Percentiles rank a stretch among this genome's conserved stretches.
Evolutionary conservation across 1,140 invertebrate species (phyloP).

Genomic region (Anastrepha ludens): DNA sequence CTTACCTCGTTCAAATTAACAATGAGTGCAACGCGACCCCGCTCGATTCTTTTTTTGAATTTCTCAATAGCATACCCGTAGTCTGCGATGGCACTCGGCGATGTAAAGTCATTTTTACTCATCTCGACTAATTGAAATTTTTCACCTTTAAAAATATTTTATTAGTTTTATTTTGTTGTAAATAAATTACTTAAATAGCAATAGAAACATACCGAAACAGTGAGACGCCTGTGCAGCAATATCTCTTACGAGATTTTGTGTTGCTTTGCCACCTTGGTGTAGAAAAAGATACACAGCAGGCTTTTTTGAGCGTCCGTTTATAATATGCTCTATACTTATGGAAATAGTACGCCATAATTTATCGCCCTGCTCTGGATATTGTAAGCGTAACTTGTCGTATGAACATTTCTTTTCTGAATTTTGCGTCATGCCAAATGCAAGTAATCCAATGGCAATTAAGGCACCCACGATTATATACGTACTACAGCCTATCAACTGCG

Average conservation of each 20-base stretch:
- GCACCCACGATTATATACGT: neutral
- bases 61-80: constrained; percentile 65
- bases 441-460: neutral
- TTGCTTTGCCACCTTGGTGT: constrained; percentile 56
- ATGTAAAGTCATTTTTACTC: constrained; percentile 63
- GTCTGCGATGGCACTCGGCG: constrained; percentile 56
- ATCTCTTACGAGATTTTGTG: constrained; percentile 58
- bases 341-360: constrained; percentile 62
- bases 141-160: constrained; percentile 54
- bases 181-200: neutral
- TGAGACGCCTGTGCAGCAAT: constrained; percentile 63
- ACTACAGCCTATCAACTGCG: neutral
- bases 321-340: constrained; percentile 62
- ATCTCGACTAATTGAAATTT: constrained; percentile 60
- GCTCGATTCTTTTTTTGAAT: constrained; percentile 64
- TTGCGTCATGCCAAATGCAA: neutral
- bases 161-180: neutral
- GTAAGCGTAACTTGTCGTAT: neutral
- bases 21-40: constrained; percentile 69
- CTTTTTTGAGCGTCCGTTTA: constrained; percentile 60
- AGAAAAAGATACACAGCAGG: constrained; percentile 66
- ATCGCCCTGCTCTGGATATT: constrained; percentile 37
- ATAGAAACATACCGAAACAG: constrained; percentile 64
- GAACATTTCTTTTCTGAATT: constrained; percentile 12
- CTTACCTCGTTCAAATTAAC: constrained; percentile 66